Base-by-base conservation (phyloP, 2,797 vertebrate species). In the Cottoperca gobio region DNA sequence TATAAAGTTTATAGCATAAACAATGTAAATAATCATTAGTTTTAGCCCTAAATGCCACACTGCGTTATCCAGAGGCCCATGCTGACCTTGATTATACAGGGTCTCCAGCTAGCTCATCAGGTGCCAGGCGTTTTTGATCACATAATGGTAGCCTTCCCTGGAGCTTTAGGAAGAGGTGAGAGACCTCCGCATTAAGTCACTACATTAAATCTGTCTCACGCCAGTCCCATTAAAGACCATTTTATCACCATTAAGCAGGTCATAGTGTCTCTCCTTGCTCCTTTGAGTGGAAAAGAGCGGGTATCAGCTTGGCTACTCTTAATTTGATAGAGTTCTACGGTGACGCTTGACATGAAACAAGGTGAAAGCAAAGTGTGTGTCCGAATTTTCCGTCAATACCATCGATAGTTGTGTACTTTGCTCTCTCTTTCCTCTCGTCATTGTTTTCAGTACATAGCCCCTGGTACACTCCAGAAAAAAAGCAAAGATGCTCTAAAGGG, bases 141-240 rank as follows among this genome's bases (percentile, higher is more conserved):
- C 70, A 70, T 83, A 83, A 86, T 74, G 70, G 81, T 78, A 69
- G 70, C 76, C 67, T 62, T 76, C 61, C 76, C 70, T 45, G 58
- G 78, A 81, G 88, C 78, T 69, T 78, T 70, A 35, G 37, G 70
- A 52, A 82, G 78, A 86, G 84, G 88, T 84, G 76, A 87, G 76
- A 79, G 83, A 82, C 84, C 83, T 73, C 79, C 33, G 76, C 87
- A 87, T 91, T 88, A 87, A 90, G 84, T 88, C 86, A 84, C 83
- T 85, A 82, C 84, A 89, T 92, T 90, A 91, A 90, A 88, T 82
- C 85, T 83, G 76, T 83, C 80, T 81, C 84, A 90, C 33, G 48
- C 79, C 69, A 73, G 70, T 81, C 78, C 84, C 86, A 86, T 90
- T 90, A 88, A 86, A 86, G 78, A 79, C 73, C 76, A 76, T 87